Percentiles rank a stretch among this genome's conserved stretches.
Conservation (phyloP, 2,113 vertebrate species). For the Symphodus melops region DNA sequence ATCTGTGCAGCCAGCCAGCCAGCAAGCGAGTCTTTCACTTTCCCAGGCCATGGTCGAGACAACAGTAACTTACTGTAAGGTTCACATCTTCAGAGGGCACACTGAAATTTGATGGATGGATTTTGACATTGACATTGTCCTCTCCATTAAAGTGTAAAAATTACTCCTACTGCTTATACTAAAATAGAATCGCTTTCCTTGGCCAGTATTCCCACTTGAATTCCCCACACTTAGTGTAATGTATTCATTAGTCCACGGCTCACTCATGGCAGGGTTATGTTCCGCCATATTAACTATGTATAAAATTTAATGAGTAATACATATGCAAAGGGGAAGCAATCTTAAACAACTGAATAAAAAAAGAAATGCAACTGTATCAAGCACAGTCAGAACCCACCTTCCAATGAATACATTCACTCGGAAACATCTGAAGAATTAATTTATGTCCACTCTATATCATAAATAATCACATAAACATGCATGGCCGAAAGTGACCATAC, state of each 20-base stretch:
- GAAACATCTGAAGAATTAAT: constrained; percentile 47
- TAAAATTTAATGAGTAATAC: constrained; percentile 62
- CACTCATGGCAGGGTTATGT: constrained; percentile 59
- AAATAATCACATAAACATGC: constrained; percentile 14
- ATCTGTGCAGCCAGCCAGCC: no score
- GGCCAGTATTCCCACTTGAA: constrained; percentile 56
- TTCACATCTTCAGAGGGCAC: constrained; percentile 33
- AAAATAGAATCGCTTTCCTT: constrained; percentile 48
- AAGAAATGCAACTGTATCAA: constrained; percentile 4
- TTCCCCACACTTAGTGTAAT: constrained; percentile 36
- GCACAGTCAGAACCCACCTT: constrained; percentile 14
- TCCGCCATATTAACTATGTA: constrained; percentile 55
- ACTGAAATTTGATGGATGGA: constrained; percentile 48
- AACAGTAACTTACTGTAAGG: constrained; percentile 2
- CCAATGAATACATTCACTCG: background rate
- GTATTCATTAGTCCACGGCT: constrained; percentile 59
- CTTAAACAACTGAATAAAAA: constrained; percentile 23
- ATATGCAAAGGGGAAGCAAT: constrained; percentile 38
- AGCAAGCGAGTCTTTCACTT: background rate
- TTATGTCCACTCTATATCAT: constrained; percentile 18
- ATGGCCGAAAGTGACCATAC: background rate
- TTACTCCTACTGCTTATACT: constrained; percentile 29
- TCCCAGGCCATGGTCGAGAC: background rate
- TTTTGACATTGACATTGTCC: constrained; percentile 58
- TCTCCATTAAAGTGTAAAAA: constrained; percentile 61